Evolutionary conservation across 2,888 invertebrate species (phyloP).

Genomic region (Tachina lurida): DNA sequence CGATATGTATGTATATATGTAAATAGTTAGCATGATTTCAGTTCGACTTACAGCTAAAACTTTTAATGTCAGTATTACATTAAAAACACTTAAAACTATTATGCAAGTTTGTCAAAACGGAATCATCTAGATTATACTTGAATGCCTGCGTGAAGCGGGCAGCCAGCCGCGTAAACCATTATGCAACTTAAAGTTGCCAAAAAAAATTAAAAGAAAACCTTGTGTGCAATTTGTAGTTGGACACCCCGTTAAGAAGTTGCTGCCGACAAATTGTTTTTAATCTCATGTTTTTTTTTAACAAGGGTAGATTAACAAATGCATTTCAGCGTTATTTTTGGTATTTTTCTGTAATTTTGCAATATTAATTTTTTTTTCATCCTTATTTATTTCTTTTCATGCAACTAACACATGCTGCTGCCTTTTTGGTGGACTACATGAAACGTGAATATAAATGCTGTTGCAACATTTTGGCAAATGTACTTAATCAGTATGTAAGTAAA

Average conservation of each 20-base stretch:
- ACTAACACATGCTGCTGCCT: slow-evolving; percentile 12
- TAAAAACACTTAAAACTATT: slow-evolving; percentile 6
- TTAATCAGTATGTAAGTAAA: slow-evolving; percentile 63
- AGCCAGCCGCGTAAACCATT: neutral
- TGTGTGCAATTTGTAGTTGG: slow-evolving; percentile 13
- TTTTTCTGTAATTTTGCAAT: slow-evolving; percentile 46
- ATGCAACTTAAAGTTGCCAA: slow-evolving; percentile 6
- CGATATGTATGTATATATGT: too few relatives aligned
- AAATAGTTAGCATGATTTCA: neutral
- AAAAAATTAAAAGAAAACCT: neutral
- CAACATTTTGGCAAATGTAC: slow-evolving; percentile 16
- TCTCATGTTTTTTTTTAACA: slow-evolving; percentile 37
- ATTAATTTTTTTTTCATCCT: slow-evolving; percentile 46
- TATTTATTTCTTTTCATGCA: slow-evolving; percentile 62
- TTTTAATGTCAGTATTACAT: neutral
- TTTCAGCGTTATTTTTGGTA: slow-evolving; percentile 39
- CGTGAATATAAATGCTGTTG: slow-evolving; percentile 18
- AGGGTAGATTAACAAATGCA: slow-evolving; percentile 53
- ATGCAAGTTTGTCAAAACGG: neutral
- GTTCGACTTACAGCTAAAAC: neutral
- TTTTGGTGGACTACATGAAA: slow-evolving; percentile 1
- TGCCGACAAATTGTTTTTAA: slow-evolving; percentile 63
- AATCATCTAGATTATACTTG: too few relatives aligned
- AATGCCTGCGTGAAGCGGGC: too few relatives aligned
- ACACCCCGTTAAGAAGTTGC: slow-evolving; percentile 32